Evolutionary conservation across 2,888 invertebrate species (phyloP), one percentile per base, ranked within the genome.

Genomic region (Acleris holmiana): DNA sequence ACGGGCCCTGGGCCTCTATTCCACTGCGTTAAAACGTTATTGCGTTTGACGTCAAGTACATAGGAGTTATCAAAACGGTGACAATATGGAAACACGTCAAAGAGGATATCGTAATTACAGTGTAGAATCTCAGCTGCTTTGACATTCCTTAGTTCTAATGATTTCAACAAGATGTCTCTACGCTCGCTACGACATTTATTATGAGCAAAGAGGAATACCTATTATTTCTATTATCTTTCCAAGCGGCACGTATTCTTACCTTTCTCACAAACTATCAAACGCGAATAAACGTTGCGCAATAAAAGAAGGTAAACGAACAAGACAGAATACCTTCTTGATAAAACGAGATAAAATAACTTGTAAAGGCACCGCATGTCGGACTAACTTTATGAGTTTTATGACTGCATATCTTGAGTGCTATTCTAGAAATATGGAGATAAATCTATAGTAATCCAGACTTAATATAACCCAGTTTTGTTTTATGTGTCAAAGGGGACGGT

Each of bases 401-500:
- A 35, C 35, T 35, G 35, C 35, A 40, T 60, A 60, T 65, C 65
- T 65, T 35, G 49, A 65, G 55, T 65, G 65, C 65, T 44, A 44
- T 54, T 60, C 60, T 65, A 65, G 64, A 21, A 63, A 25, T 51
- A 35, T 40, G 35, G 23, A 60, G 59, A 65, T 60, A 60, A 60
- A 17, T 48, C 54, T 59, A 29, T 7, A 29, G 48, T 54, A 55
- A 67, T 55, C 40, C 66, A 5, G 55, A 41, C 61, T 61, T 46
- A 19, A 17, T 59, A 63, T 53, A 48, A 67, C 58, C 56, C 69
- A 74, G 73, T 74, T 25, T 68, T 58, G 47, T 58, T 64, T 58
- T 68, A 65, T 57, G 61, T 65, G 67, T 71, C 67, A 69, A 47
- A 53, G 40, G 61, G 59, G 67, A 64, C 64, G 65, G 73, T 69